Percentiles rank a stretch among this genome's conserved stretches.
phyloP scores from a whole-genome alignment of 2,797 vertebrate species.

The Eidolon dupreanum region DNA sequence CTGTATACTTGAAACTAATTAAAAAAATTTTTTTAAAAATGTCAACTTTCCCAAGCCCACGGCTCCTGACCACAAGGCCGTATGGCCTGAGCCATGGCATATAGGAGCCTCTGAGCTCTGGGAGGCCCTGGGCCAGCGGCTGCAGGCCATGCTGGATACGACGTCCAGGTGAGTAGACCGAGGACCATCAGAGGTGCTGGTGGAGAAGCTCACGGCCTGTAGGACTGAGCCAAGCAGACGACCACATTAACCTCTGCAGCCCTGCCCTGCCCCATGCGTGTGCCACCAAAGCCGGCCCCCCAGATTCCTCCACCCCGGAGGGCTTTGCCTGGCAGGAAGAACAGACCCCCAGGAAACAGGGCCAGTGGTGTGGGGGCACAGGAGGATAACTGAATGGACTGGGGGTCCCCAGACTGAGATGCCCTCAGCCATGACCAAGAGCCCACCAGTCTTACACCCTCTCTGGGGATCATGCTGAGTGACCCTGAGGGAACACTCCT shows the following conservation, averaged over 20 bases:
- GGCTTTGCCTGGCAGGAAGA: background rate
- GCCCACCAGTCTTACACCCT: background rate
- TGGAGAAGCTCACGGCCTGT: constrained; percentile 47
- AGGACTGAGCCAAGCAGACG: rapidly evolving
- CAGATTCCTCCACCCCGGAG: background rate
- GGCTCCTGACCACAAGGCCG: constrained; percentile 74
- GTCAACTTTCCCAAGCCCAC: constrained; percentile 72
- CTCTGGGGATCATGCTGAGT: background rate
- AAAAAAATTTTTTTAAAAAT: background rate
- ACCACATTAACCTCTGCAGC: background rate
- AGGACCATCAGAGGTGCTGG: constrained; percentile 2
- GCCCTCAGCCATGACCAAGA: background rate
- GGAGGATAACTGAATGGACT: background rate
- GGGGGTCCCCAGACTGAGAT: background rate
- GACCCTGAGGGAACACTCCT: background rate
- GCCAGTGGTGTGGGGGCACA: background rate
- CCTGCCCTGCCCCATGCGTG: rapidly evolving
- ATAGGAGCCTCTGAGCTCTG: constrained; percentile 33
- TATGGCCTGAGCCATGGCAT: constrained; percentile 74
- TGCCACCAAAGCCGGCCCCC: background rate
- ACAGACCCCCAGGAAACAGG: background rate
- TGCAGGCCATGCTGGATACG: constrained; percentile 38
- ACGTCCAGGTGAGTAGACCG: constrained; percentile 38
- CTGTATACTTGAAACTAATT: no score
- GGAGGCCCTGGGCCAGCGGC: constrained; percentile 64